Evolutionary conservation across 2,113 vertebrate species (phyloP).

Genomic region (Panurus biarmicus): DNA sequence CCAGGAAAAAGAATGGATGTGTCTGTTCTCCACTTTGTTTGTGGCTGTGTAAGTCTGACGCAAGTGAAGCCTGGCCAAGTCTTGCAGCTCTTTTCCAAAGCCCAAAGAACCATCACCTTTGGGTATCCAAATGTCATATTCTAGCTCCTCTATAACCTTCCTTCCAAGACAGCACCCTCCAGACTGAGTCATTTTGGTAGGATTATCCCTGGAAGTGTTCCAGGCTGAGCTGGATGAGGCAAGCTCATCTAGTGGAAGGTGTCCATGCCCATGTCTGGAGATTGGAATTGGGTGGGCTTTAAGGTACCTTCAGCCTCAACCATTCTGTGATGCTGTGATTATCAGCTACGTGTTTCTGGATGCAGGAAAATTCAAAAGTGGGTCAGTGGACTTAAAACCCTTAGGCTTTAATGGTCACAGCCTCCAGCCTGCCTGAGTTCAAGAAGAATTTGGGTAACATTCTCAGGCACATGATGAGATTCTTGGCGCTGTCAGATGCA

Average conservation of each 20-base stretch:
- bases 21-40: neutral
- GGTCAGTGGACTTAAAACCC: neutral
- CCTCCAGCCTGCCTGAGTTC: neutral
- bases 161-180: neutral
- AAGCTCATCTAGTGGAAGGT: neutral
- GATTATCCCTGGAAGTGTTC: neutral
- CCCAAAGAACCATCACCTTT: neutral
- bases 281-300: neutral
- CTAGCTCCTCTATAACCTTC: neutral
- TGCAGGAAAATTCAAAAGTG: neutral
- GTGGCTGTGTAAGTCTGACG: neutral
- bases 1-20: neutral
- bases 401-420: neutral
- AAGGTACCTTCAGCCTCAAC: neutral
- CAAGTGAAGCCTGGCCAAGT: neutral
- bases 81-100: neutral
- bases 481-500: neutral
- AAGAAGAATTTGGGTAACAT: neutral
- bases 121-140: neutral
- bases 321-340: neutral
- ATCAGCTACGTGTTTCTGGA: neutral
- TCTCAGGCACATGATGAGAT: neutral
- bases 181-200: neutral
- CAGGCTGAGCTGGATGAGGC: neutral
- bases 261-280: neutral